Evolutionary conservation across 2,113 vertebrate genomes (phyloP), one percentile per base, ranked within the genome.

Genomic region (Elgaria multicarinata): DNA sequence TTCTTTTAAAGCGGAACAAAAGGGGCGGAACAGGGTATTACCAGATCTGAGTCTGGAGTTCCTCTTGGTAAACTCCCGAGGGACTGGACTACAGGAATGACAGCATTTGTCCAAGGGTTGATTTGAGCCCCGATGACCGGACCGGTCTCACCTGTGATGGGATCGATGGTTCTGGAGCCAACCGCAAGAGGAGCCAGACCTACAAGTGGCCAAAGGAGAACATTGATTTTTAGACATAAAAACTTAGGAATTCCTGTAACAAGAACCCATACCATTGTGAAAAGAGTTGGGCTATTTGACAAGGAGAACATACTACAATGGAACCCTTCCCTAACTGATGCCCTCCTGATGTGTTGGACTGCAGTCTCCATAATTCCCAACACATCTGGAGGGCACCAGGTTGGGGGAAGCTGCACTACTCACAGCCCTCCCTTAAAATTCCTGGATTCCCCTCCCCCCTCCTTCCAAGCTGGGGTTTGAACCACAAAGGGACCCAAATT

Each of bases 171-270:
- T 92, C 95, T 97, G 90, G 96, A 96, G 44, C 98, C 98, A 69
- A 98, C 93, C 3, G 95, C 92, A 80, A 99, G 98, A 4, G 98
- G 97, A 86, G 98, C 96, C 53, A 99, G 96, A 50, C 98, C 98
- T 99, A 95, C 87, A 91, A 79, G 76, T 0, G 75, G 76, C 75
- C 28, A 74, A 46, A 87, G 85, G 66, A 31, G 39, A 36, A 6
- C 26, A 64, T 64, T 12, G 2, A 6, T 44, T 46, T 75, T 62
- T 33, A 33, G 6, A 13, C 44, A 78, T 4, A n/a, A 5, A 46
- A 33, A 9, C 39, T n/a, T 24, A 66, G 39, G 24, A 3, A 77
- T 22, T 42, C 24, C 74, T 44, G 4, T 13, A 33, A 31, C 71
- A 64, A 22, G 10, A 71, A 53, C 31, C 42, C 28, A 55, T 53